These are phyloP conservation scores for Chaetodon trifascialis DNA, from an alignment of 2,113 vertebrate species.

Conservation along the genomic window DNA sequence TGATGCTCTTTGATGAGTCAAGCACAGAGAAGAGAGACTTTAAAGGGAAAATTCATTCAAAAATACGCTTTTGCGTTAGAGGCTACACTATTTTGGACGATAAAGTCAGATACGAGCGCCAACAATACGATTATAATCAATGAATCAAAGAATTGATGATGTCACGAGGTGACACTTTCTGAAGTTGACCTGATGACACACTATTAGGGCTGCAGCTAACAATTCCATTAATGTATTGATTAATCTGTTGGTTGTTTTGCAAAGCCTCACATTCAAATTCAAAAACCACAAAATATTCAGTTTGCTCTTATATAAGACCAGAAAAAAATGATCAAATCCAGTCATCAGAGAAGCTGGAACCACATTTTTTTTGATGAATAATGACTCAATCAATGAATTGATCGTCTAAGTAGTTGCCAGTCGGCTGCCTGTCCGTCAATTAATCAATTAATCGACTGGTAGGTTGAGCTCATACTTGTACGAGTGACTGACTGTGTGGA, in stretches of 20 bases:
- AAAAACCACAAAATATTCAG: neutral
- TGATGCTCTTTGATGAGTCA: conserved; percentile 58
- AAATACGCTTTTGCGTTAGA: neutral
- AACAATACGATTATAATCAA: neutral
- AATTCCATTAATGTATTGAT: no score
- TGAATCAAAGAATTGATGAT: neutral
- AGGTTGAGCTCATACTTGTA: neutral
- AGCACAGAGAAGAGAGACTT: conserved; percentile 21
- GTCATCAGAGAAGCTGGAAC: neutral
- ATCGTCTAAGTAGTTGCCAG: neutral
- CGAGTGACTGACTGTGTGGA: neutral
- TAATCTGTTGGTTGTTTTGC: neutral
- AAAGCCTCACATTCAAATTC: neutral
- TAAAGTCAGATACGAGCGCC: neutral
- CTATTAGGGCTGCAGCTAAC: no score
- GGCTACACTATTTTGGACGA: no score
- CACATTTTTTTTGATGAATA: neutral
- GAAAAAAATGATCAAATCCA: neutral
- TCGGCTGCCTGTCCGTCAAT: neutral
- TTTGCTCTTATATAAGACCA: neutral
- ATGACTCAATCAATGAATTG: neutral
- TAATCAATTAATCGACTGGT: neutral
- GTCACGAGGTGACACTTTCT: neutral
- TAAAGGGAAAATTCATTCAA: conserved; percentile 29
- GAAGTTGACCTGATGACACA: conserved; percentile 4